Evolutionary conservation across 2,113 vertebrate genomes (phyloP), one percentile per base, ranked within the genome.

Genomic region (Malurus elegans): DNA sequence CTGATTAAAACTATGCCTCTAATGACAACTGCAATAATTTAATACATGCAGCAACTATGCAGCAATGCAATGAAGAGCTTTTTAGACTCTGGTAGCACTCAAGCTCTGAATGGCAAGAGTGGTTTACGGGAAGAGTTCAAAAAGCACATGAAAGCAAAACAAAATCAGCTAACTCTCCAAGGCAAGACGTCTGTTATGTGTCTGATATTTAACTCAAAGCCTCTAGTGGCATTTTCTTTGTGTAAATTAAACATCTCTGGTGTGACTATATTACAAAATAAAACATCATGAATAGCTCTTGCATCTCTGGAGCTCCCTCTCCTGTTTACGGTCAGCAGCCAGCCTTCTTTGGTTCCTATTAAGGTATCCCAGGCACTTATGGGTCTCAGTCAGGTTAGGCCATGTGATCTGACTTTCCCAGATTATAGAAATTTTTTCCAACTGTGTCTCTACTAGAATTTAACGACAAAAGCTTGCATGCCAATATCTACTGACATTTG

Each of bases 271-370:
- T 70, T 58, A 88, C 67, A 71, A 94, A 96, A 88, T 57, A 88
- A 86, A 84, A 74, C 38, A 56, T 48, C n/a, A 57, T 42, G 5
- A 62, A 47, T 36, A 93, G 40, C 60, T 92, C 95, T 78, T 93
- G 56, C 65, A 92, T 91, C 88, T 95, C 88, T 93, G 84, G 94
- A 94, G 96, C 91, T 95, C 91, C 92, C 92, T 93, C 92, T 96
- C 86, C 91, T 95, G 95, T 94, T 93, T 92, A 69, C 0, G 51
- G 86, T 79, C 76, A 92, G 79, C 44, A 88, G 60, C 25, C 20
- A 47, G 28, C 7, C 8, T 18, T 14, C 53, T 51, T 58, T 53
- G 8, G 45, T 21, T 62, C 29, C 38, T 47, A 0, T 47, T 47
- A 82, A 72, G 36, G 34, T 62, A 78, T 76, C 16, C 20, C 64